Evolutionary conservation across 2,113 vertebrate genomes (phyloP).

Genomic region (Circaetus gallicus): DNA sequence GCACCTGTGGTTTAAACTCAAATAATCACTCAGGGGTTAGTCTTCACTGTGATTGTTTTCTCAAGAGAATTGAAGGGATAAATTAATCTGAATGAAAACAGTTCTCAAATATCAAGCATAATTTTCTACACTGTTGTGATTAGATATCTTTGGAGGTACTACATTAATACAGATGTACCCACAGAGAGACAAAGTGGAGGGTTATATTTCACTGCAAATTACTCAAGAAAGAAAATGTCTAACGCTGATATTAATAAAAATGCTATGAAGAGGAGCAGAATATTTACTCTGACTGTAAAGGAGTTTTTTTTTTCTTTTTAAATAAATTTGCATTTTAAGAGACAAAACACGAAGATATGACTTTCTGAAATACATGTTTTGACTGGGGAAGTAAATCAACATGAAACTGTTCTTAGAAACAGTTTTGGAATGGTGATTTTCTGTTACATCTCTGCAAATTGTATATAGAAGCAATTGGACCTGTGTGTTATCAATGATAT

Average conservation of each 20-base stretch:
- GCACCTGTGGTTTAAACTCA: constrained; percentile 26
- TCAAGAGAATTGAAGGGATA: not conserved
- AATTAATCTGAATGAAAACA: constrained; percentile 46
- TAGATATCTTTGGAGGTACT: not conserved
- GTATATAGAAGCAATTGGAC: not conserved
- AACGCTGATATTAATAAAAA: not conserved
- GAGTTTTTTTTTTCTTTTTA: not conserved
- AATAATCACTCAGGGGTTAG: not conserved
- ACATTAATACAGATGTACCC: not conserved
- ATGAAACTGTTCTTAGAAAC: not conserved
- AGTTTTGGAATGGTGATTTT: not conserved
- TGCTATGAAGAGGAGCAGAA: not conserved
- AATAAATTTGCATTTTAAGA: not conserved
- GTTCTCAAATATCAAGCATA: constrained; percentile 1
- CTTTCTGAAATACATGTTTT: not conserved
- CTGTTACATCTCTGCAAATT: not conserved
- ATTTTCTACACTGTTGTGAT: not conserved
- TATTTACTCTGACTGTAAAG: not conserved
- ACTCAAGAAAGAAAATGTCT: not conserved
- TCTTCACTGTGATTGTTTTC: constrained; percentile 22
- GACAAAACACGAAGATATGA: not conserved
- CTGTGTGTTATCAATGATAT: not conserved
- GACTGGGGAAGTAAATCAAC: not conserved
- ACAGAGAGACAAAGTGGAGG: not conserved
- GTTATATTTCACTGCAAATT: not conserved